Conservation (phyloP, 1,140 invertebrate genomes). For the Teleopsis dalmanni region DNA sequence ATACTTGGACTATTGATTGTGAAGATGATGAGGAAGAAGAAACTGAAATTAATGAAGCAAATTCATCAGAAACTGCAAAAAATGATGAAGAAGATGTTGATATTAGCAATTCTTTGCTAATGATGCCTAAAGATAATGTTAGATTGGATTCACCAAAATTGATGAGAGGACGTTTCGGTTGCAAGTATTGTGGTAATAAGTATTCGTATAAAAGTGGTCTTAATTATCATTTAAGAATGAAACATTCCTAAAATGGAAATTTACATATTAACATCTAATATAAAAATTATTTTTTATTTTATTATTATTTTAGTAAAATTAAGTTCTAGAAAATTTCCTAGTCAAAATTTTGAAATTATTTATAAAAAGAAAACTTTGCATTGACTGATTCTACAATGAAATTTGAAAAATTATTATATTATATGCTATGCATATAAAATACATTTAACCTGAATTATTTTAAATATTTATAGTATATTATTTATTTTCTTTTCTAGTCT, state of each 20-base stretch:
- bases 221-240: slow-evolving; percentile 3
- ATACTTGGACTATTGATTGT: neutral
- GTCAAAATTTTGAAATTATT: too few species aligned
- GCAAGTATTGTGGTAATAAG: neutral
- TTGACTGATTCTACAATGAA: too few species aligned
- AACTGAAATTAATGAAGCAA: neutral
- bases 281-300: too few species aligned
- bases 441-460: too few species aligned
- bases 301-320: too few species aligned
- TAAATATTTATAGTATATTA: too few species aligned
- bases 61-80: neutral
- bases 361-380: too few species aligned
- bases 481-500: too few species aligned
- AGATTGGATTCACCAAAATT: neutral
- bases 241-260: neutral
- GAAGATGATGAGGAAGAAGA: slow-evolving; percentile 1
- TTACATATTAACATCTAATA: neutral
- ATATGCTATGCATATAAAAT: too few species aligned
- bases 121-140: neutral
- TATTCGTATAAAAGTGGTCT: slow-evolving; percentile 4
- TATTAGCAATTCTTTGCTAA: too few species aligned
- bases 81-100: neutral
- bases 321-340: too few species aligned
- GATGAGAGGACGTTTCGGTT: neutral
- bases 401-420: too few species aligned